These are phyloP conservation scores for Planiliza haematocheilus DNA, from an alignment of 2,113 vertebrate genomes.

Conservation along the genomic window DNA sequence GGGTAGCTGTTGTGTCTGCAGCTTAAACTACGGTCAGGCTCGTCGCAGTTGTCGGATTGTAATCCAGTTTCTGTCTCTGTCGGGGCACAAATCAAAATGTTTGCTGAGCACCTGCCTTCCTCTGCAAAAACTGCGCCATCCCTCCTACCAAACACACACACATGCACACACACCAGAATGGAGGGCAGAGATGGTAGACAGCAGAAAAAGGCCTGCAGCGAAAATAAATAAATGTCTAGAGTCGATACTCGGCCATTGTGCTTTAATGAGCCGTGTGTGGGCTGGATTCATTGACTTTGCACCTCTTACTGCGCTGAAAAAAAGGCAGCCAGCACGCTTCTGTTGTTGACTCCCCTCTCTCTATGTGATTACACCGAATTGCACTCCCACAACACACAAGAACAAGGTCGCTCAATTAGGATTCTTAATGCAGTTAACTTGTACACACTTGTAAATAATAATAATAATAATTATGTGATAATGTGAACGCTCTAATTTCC, in stretches of 20 bases:
- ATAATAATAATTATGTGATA: background rate
- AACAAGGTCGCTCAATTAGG: conserved; percentile 4
- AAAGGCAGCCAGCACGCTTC: background rate
- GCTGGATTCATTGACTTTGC: conserved; percentile 56
- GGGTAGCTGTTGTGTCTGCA: conserved; percentile 44
- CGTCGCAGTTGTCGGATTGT: conserved; percentile 54
- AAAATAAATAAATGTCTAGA: conserved; percentile 41
- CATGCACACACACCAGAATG: conserved; percentile 16
- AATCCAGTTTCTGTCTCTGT: conserved; percentile 33
- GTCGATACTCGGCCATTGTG: conserved; percentile 55
- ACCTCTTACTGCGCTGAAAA: conserved; percentile 34
- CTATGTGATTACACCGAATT: conserved; percentile 6
- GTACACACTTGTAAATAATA: background rate
- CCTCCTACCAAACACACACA: background rate
- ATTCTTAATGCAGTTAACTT: background rate
- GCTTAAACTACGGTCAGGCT: conserved; percentile 37
- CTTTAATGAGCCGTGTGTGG: conserved; percentile 55
- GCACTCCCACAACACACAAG: background rate
- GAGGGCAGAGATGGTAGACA: conserved; percentile 20
- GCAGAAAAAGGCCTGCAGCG: conserved; percentile 35
- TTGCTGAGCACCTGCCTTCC: background rate
- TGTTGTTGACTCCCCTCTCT: conserved; percentile 20
- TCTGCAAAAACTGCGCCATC: background rate
- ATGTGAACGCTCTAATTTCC: background rate
- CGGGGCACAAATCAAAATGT: conserved; percentile 28